phyloP scores from a whole-genome alignment of 2,797 vertebrate genomes.

The Sebastes melanostomus region DNA sequence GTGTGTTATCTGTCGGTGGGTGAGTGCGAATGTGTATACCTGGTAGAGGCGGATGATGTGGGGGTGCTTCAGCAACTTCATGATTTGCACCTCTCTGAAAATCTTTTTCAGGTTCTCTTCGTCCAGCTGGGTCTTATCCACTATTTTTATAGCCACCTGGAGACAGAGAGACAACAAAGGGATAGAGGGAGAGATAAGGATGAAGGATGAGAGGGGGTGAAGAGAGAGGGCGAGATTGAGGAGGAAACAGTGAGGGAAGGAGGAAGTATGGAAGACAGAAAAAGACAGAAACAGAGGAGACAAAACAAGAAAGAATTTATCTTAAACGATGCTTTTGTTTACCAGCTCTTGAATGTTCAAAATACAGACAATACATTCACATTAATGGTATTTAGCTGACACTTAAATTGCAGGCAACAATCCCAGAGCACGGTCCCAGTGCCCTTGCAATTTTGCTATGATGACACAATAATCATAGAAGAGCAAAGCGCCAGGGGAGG shows the following conservation, averaged over 20 bases:
- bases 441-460: neutral
- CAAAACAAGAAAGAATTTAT: neutral
- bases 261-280: neutral
- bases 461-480: constrained; percentile 17
- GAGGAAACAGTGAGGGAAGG: neutral
- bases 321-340: neutral
- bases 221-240: neutral
- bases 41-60: constrained; percentile 98
- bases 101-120: constrained; percentile 99
- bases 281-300: neutral
- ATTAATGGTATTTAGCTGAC: neutral
- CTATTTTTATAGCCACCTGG: constrained; percentile 99
- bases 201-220: constrained; percentile 16
- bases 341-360: neutral
- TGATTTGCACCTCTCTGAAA: constrained; percentile 98
- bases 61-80: constrained; percentile 99
- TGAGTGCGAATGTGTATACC: constrained; percentile 75
- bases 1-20: constrained; percentile 31
- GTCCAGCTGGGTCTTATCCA: constrained; percentile 98
- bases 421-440: neutral
- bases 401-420: constrained; percentile 30
- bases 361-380: neutral
- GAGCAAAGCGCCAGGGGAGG: neutral
- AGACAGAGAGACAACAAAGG: constrained; percentile 32
- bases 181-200: constrained; percentile 23